Evolutionary conservation across 2,797 vertebrate species (phyloP).

Genomic region (Bradypodion pumilum): DNA sequence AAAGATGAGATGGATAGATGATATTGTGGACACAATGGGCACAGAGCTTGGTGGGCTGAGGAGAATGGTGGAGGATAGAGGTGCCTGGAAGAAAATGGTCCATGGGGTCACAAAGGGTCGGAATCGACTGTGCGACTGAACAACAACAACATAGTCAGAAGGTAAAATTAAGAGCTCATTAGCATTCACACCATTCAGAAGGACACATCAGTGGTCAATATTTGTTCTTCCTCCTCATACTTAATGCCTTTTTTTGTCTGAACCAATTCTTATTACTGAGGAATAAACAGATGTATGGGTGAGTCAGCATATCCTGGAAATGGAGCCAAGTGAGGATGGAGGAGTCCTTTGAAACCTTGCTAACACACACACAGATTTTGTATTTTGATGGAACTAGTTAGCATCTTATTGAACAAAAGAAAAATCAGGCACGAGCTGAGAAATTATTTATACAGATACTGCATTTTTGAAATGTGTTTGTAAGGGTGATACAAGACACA

Average conservation of each 20-base stretch:
- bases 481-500: constrained; percentile 19
- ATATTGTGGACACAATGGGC: too few relatives aligned
- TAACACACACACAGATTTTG: background rate
- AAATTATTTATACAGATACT: constrained; percentile 47
- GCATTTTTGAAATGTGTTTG: constrained; percentile 26
- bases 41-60: too few relatives aligned
- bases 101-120: too few relatives aligned
- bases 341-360: constrained; percentile 39
- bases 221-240: constrained; percentile 33
- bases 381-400: background rate
- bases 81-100: too few relatives aligned
- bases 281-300: constrained; percentile 28
- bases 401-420: constrained; percentile 43
- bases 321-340: constrained; percentile 27
- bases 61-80: too few relatives aligned
- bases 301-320: constrained; percentile 9
- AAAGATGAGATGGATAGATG: too few relatives aligned
- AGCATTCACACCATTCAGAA: constrained; percentile 45
- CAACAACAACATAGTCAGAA: constrained; percentile 40
- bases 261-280: constrained; percentile 27
- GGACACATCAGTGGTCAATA: constrained; percentile 50
- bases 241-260: constrained; percentile 51
- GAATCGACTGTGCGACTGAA: too few relatives aligned
- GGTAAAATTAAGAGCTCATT: constrained; percentile 54
- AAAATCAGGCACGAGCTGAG: constrained; percentile 60